Base-by-base conservation (phyloP, 2,113 vertebrate species). In the Corythornis madagascariensis region DNA sequence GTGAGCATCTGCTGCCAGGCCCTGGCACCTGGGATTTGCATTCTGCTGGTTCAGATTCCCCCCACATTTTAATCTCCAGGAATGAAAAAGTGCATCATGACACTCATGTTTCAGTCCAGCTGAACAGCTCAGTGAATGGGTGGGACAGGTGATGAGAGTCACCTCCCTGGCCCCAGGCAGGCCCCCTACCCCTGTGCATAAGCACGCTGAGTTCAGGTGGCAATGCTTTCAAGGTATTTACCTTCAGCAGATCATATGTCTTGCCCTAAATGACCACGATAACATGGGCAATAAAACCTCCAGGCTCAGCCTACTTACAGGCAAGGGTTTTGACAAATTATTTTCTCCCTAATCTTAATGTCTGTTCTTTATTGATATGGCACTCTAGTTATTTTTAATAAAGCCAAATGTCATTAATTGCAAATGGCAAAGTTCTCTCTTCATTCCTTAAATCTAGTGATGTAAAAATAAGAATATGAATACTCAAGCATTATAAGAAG, bases 141-240 rank as follows among this genome's bases (percentile, higher is more conserved):
- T 38, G 33, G 70, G 33, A 47, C 66, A 73, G 55, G 56, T 55
- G 35, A 35, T 35, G 35, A 35, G 35, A 35, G 35, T 35, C 35
- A 35, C 35, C 35, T 35, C 35, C 35, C 35, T 35, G 35, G 35
- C 94, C 89, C 86, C 77, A 92, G 94, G 93, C 87, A 87, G 74
- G 74, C 42, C 73, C 52, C 52, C 71, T 78, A 75, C 45, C 88
- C 50, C 13, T 9, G 70, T 71, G 67, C 84, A 84, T 87, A 95
- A 93, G 89, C 56, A 94, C 40, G 92, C 89, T 93, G 84, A 91
- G 84, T 74, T 92, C 87, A 95, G 89, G 83, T 96, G n/a, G 60
- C 96, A 95, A 95, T 79, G 89, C 83, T 95, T 97, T 97, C 92
- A 95, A 94, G 82, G 71, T 94, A 92, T 95, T 94, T 95, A 96